phyloP scores from a whole-genome alignment of 2,113 vertebrate genomes.

The Pterocles burchelli region DNA sequence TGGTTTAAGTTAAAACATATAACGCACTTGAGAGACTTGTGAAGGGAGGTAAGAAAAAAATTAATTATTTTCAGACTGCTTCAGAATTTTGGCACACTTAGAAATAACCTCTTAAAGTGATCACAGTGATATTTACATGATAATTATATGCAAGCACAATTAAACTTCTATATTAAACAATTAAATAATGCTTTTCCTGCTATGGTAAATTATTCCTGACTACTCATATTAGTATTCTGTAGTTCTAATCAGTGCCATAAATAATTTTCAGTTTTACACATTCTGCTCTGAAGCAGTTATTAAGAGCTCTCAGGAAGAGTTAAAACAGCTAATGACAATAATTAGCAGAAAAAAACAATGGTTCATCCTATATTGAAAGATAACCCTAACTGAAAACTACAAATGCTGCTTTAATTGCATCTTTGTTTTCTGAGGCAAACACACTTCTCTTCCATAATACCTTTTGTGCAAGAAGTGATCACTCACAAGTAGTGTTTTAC shows the following conservation, averaged over 20 bases:
- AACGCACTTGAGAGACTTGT: slow-evolving; percentile 27
- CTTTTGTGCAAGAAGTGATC: neutral
- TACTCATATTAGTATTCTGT: slow-evolving; percentile 8
- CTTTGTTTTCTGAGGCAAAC: slow-evolving; percentile 38
- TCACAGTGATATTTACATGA: slow-evolving; percentile 35
- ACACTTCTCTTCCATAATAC: neutral
- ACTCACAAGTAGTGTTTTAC: fast-evolving
- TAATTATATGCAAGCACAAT: slow-evolving; percentile 43
- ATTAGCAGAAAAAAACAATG: slow-evolving; percentile 24
- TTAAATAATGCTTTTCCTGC: slow-evolving; percentile 41
- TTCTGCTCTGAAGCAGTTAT: slow-evolving; percentile 31
- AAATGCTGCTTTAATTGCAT: slow-evolving; percentile 11
- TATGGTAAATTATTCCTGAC: slow-evolving; percentile 30
- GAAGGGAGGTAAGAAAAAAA: slow-evolving; percentile 42
- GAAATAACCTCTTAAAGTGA: slow-evolving; percentile 46
- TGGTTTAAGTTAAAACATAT: slow-evolving; percentile 48
- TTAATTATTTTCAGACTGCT: slow-evolving; percentile 40
- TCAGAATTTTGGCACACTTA: slow-evolving; percentile 43
- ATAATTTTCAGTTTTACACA: slow-evolving; percentile 41
- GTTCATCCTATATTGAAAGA: neutral
- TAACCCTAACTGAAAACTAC: neutral
- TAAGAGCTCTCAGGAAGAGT: slow-evolving; percentile 28
- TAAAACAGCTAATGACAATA: slow-evolving; percentile 52
- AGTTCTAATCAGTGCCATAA: slow-evolving; percentile 30
- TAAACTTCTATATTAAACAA: slow-evolving; percentile 37